Evolutionary conservation across 2,797 vertebrate genomes (phyloP).

Genomic region (Aselliscus stoliczkanus): DNA sequence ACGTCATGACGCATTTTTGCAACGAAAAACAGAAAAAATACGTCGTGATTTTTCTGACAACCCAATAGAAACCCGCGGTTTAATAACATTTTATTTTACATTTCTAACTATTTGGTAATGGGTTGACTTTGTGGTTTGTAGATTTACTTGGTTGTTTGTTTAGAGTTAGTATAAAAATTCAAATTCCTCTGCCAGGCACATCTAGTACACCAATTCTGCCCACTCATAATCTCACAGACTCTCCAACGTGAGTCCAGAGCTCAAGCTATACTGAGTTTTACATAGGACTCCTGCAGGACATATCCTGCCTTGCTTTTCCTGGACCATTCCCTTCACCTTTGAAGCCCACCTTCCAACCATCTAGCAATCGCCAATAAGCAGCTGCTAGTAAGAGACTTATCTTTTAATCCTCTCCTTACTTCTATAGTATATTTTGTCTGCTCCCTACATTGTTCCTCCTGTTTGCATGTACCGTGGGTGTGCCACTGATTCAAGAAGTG

Average conservation of each 20-base stretch:
- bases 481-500: constrained; percentile 20
- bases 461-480: not conserved
- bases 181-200: constrained; percentile 35
- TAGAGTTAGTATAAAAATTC: constrained; percentile 1
- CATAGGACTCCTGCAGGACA: not conserved
- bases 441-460: not conserved
- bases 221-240: not conserved
- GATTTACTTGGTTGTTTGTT: constrained; percentile 13
- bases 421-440: not conserved
- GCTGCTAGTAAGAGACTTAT: not conserved
- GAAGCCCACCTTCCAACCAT: not conserved
- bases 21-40: too few relatives aligned
- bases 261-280: not conserved
- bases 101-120: not conserved
- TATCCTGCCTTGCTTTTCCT: not conserved
- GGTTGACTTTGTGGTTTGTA: not conserved
- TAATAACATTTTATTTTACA: not conserved
- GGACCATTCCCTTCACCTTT: not conserved
- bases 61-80: not conserved
- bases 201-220: not conserved
- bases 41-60: too few relatives aligned
- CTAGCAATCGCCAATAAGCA: not conserved
- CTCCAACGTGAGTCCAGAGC: not conserved
- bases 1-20: too few relatives aligned
- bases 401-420: not conserved